Percentiles rank a stretch among this genome's conserved stretches.
phyloP scores from a whole-genome alignment of 2,888 invertebrate genomes.

The Caenorhabditis sp. region DNA sequence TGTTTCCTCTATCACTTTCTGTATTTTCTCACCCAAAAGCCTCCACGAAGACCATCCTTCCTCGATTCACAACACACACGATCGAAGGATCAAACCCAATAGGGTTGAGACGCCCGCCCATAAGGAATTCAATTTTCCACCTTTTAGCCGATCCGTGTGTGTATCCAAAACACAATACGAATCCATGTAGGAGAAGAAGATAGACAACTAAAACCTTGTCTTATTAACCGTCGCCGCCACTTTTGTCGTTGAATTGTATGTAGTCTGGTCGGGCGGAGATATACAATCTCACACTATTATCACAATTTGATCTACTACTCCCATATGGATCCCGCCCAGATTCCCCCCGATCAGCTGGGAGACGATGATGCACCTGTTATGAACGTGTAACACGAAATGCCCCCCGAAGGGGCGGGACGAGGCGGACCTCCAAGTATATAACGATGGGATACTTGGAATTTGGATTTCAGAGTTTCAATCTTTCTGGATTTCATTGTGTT shows the following conservation, averaged over 20 bases:
- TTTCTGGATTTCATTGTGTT: no score
- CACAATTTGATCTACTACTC: neutral
- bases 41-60: neutral
- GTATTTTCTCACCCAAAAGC: neutral
- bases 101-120: neutral
- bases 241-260: neutral
- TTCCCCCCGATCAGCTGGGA: neutral
- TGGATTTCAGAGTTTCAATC: neutral
- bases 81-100: slow-evolving; percentile 11
- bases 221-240: neutral
- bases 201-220: neutral
- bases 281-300: neutral
- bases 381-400: no score
- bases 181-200: no score
- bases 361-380: neutral
- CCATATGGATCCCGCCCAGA: neutral
- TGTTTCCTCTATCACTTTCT: neutral
- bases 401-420: no score
- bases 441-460: no score
- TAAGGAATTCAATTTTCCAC: neutral
- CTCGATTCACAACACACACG: slow-evolving; percentile 34
- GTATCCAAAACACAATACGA: neutral
- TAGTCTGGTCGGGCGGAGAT: neutral
- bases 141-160: neutral
- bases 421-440: no score